Percentiles rank a stretch among this genome's conserved stretches.
phyloP scores from a whole-genome alignment of 2,888 invertebrate species.

The Carpatolechia fugitivella region DNA sequence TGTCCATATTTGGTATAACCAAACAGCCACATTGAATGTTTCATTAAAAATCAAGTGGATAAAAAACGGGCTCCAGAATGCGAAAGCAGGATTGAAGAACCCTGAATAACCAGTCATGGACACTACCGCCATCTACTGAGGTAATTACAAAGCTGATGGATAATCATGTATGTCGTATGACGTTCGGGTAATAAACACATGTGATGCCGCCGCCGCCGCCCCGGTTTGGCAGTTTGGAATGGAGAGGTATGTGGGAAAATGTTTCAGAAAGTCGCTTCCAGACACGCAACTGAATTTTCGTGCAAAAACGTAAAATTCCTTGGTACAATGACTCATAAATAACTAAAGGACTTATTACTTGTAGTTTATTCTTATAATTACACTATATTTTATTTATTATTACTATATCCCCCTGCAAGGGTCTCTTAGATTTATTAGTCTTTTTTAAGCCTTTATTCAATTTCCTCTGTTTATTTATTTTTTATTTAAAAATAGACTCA shows the following conservation, averaged over 20 bases:
- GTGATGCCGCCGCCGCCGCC: too few species aligned
- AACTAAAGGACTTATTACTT: too few species aligned
- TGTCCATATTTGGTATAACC: slow-evolving; percentile 1
- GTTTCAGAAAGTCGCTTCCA: not conserved
- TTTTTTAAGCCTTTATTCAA: too few species aligned
- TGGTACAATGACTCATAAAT: not conserved
- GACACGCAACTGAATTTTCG: slow-evolving; percentile 1
- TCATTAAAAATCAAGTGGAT: slow-evolving; percentile 3
- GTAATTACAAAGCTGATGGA: not conserved
- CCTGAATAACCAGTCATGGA: not conserved
- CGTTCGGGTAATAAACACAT: not conserved
- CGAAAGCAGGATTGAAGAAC: not conserved
- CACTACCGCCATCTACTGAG: not conserved
- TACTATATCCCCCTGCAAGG: too few species aligned
- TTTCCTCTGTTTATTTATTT: too few species aligned
- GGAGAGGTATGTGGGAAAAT: slow-evolving; percentile 4
- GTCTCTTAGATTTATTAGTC: too few species aligned
- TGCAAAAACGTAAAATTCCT: not conserved
- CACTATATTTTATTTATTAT: not conserved
- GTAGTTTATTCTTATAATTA: too few species aligned
- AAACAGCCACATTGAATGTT: slow-evolving; percentile 1
- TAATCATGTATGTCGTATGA: not conserved
- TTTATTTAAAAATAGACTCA: too few species aligned
- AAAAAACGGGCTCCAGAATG: not conserved
- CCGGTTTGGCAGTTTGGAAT: not conserved